Base-by-base conservation (phyloP, 2,888 invertebrate species). In the Psylliodes chrysocephalus region DNA sequence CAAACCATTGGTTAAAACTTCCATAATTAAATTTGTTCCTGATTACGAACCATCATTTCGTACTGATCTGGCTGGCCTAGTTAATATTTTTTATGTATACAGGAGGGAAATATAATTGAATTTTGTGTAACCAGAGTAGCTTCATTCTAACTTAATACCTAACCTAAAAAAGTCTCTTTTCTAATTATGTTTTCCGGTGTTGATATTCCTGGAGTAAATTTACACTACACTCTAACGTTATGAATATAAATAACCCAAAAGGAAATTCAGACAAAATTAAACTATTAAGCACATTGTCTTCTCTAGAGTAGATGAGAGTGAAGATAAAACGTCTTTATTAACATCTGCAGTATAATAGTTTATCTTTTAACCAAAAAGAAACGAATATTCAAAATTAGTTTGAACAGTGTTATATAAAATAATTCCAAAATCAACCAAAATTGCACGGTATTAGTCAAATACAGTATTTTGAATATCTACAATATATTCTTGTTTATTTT, bases 171-270 rank as follows among this genome's bases (percentile, higher is more conserved):
- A 52, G 47, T 54, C 49, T 59, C 54, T 59, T 61, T 55, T 38
- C 57, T 53, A 63, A 63, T 63, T 47, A 64, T 54, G 53, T 47
- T 60, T 46, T 46, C 28, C 33, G 18, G 53, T 64, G 40, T 64
- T 60, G 54, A 64, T 47, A 60, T 60, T 59, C 30, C 25, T 46
- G 49, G 42, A 18, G 49, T 40, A 47, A 59, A 63, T 63, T 53
- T 63, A 59, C 46, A 59, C 59, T 59, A 57, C 46, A 53, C 53
- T 53, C 25, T 42, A 18, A 38, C 44, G 60, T 60, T 49, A 49
- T 64, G 63, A 64, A 64, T 60, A 64, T 64, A 54, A 60, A 60
- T 64, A 64, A 54, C 54, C 38, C 19, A 7, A 53, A 53, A 53
- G 57, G 38, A 55, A 14, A 42, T 42, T 19, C 19, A 33, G 52